phyloP scores from a whole-genome alignment of 2,113 vertebrate genomes.

The Neoarius graeffei region DNA sequence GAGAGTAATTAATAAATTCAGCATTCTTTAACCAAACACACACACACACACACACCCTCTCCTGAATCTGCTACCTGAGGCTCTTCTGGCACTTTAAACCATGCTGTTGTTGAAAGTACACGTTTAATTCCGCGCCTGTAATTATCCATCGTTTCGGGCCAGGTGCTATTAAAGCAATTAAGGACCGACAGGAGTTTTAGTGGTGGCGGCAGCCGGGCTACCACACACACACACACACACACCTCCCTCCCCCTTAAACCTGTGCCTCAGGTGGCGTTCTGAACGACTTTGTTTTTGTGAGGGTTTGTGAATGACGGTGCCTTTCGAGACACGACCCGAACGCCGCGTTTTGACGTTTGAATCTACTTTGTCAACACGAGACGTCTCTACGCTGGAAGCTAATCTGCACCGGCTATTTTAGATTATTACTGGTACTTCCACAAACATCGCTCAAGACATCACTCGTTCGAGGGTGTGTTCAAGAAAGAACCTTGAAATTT shows the following conservation, averaged over 20 bases:
- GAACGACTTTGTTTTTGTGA: conserved; percentile 5
- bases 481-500: too few relatives aligned
- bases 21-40: background rate
- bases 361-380: background rate
- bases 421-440: background rate
- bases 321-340: background rate
- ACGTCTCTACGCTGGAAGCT: background rate
- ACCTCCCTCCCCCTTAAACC: background rate
- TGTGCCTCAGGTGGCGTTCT: conserved; percentile 18
- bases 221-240: background rate
- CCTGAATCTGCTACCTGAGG: conserved; percentile 64
- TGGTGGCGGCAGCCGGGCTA: conserved; percentile 35
- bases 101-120: conserved; percentile 71
- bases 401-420: background rate
- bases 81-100: conserved; percentile 69
- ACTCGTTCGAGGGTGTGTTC: background rate
- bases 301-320: background rate
- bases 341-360: background rate
- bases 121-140: conserved; percentile 74
- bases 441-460: background rate
- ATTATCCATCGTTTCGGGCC: conserved; percentile 78
- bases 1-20: conserved; percentile 21
- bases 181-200: conserved; percentile 69
- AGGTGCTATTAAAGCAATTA: conserved; percentile 80
- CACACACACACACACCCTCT: conserved; percentile 60